Evolutionary conservation across 2,888 invertebrate genomes (phyloP).

Genomic region (Drosophila austrosaltans): DNA sequence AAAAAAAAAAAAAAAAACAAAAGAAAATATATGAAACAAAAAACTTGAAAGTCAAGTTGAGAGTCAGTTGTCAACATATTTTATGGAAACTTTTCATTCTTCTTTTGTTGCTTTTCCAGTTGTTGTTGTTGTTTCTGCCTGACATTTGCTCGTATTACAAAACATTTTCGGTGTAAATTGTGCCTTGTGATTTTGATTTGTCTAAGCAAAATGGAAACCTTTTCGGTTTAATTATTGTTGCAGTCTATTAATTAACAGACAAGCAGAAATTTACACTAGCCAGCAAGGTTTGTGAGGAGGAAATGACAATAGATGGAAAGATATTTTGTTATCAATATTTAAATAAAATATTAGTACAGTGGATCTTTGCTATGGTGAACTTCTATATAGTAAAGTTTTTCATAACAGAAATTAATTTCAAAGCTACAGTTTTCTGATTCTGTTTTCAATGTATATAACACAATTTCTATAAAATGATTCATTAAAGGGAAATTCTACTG

Average conservation of each 20-base stretch:
- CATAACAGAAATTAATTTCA: too few species aligned
- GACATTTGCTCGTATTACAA: not conserved
- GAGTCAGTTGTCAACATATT: conserved; percentile 42
- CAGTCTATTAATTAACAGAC: conserved; percentile 3
- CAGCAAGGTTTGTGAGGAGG: not conserved
- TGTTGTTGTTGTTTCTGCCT: not conserved
- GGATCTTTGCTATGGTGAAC: too few species aligned
- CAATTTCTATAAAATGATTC: too few species aligned
- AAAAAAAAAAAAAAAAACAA: not conserved
- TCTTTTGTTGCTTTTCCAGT: too few species aligned
- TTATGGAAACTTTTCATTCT: not conserved
- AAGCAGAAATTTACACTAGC: not conserved
- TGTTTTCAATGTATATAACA: too few species aligned
- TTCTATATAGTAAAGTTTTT: too few species aligned
- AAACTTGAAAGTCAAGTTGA: conserved; percentile 41
- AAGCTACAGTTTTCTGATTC: too few species aligned
- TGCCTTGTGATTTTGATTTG: not conserved
- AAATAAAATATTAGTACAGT: not conserved
- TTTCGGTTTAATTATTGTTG: not conserved
- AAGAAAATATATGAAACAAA: conserved; percentile 7
- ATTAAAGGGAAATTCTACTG: too few species aligned
- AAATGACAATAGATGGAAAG: not conserved
- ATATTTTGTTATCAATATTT: not conserved
- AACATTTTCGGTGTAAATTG: not conserved
- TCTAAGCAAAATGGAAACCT: not conserved